Conservation (phyloP, 2,888 invertebrate genomes). For the Spilarctia lutea region DNA sequence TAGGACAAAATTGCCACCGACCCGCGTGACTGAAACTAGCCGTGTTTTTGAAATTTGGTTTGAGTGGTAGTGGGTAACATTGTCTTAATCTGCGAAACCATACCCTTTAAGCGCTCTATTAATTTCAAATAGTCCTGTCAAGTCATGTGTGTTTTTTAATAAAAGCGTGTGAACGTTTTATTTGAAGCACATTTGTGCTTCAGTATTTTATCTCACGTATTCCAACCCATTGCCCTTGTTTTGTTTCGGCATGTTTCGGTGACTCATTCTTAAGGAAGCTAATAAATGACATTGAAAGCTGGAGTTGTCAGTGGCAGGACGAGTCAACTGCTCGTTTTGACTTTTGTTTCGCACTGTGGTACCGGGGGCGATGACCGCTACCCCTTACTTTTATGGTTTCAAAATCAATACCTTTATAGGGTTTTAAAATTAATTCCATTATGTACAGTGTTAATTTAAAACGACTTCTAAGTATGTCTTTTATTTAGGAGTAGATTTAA, state of each 20-base stretch:
- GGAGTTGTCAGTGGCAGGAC: slow-evolving; percentile 54
- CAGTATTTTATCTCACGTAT: slow-evolving; percentile 30
- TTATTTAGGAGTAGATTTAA: background rate
- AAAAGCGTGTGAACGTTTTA: slow-evolving; percentile 6
- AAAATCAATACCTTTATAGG: slow-evolving; percentile 81
- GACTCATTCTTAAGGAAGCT: slow-evolving; percentile 56
- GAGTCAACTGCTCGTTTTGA: slow-evolving; percentile 71
- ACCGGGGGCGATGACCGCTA: slow-evolving; percentile 76
- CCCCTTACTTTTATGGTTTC: slow-evolving; percentile 73
- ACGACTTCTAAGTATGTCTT: background rate
- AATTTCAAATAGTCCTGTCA: slow-evolving; percentile 10
- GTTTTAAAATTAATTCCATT: slow-evolving; percentile 79
- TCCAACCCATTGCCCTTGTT: slow-evolving; percentile 36
- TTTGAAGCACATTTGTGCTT: background rate
- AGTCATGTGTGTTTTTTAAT: background rate
- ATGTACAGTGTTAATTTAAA: background rate
- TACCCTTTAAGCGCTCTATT: background rate
- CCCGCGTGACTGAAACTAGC: slow-evolving; percentile 22
- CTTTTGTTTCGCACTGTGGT: slow-evolving; percentile 64
- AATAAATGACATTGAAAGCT: slow-evolving; percentile 58
- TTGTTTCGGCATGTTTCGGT: slow-evolving; percentile 32
- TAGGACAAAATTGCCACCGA: slow-evolving; percentile 27
- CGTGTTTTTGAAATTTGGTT: slow-evolving; percentile 20
- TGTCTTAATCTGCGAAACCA: background rate
- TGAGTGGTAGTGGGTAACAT: slow-evolving; percentile 2